Base-by-base conservation (phyloP, 2,888 invertebrate species). In the Orthonevra nobilis region DNA sequence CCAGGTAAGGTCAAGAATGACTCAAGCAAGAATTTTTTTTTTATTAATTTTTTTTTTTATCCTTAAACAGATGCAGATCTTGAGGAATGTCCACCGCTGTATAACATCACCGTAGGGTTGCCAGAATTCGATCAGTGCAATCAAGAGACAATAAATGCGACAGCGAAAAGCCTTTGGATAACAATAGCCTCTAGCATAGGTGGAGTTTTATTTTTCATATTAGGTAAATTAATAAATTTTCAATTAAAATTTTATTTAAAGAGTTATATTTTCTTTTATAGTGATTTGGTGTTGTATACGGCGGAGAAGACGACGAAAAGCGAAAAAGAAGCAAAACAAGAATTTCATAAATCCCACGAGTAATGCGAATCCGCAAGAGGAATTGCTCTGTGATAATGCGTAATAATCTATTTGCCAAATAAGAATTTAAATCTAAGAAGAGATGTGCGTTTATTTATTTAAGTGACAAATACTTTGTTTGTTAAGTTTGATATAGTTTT, bases 41-140 rank as follows among this genome's bases (percentile, higher is more conserved):
- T n/a, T n/a, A n/a, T n/a, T 1, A 5, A 10, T 2, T 48, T 9
- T 36, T 19, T 26, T 7, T 48, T 61, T 73, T 52, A 63, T 77
- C 5, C 82, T 82, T 4, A 77, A 88, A 87, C 84, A 34, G 61
- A 82, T 30, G 81, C 84, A 72, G 85, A 85, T 54, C 75, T 66
- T 15, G 81, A 81, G 23, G 74, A 79, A 52, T 87, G 87, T 81
- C 87, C 88, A 72, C 83, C 84, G 83, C 84, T 86, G 82, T 86
- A 86, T 77, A 87, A 87, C 81, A 83, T 82, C 40, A 87, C 88
- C 19, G 82, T 86, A 17, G 83, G 85, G 42, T 84, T 87, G 73
- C 69, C 73, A 34, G 82, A 84, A 42, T 87, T 85, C 68, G 83
- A 82, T 10, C 77, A 81, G 40, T 87, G 87, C 63, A 82, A 84